Percentiles rank a stretch among this genome's conserved stretches.
phyloP scores from a whole-genome alignment of 2,113 vertebrate genomes.

The Phylloscopus trochilus region DNA sequence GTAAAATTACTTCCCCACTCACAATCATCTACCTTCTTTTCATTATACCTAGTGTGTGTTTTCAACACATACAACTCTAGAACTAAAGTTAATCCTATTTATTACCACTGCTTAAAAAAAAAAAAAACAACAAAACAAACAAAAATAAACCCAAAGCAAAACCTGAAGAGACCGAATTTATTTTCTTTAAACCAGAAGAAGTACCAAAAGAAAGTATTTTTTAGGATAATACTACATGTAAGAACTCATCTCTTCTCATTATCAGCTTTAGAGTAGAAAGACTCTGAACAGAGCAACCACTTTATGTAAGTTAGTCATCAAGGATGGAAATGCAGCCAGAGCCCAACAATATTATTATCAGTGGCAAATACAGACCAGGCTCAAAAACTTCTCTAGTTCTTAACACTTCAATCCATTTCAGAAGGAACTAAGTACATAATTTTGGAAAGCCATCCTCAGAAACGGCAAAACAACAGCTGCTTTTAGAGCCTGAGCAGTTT shows the following conservation, averaged over 20 bases:
- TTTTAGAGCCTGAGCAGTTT: not conserved
- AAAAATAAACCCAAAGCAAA: not conserved
- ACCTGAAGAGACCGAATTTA: not conserved
- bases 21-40: not conserved
- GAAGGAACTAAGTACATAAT: fast-evolving
- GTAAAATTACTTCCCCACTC: not conserved
- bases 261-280: not conserved
- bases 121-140: not conserved
- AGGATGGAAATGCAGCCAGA: not conserved
- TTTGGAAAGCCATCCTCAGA: not conserved
- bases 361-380: not conserved
- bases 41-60: not conserved
- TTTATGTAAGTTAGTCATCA: not conserved
- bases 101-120: not conserved
- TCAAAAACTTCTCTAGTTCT: not conserved
- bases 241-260: not conserved
- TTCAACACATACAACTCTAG: not conserved
- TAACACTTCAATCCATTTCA: not conserved
- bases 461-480: not conserved
- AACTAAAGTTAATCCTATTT: not conserved
- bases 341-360: not conserved
- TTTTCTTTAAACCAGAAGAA: not conserved
- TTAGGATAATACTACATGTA: not conserved
- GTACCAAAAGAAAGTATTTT: not conserved
- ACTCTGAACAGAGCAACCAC: not conserved